Base-by-base conservation (phyloP, 2,888 invertebrate species). In the Mythimna ferrago region DNA sequence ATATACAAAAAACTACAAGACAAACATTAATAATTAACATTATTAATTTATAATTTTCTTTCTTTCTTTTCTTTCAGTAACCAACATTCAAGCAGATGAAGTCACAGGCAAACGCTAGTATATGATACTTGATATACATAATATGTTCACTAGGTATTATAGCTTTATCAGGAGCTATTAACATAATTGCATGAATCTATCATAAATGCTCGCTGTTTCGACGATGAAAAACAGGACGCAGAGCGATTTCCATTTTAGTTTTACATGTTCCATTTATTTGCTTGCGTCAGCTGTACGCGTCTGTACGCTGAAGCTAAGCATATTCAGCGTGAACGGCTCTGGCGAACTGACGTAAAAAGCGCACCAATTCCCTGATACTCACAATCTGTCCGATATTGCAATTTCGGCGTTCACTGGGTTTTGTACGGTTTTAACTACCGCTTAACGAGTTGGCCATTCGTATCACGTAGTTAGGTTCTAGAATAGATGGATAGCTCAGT, bases 361-460 rank as follows among this genome's bases (percentile, higher is more conserved):
- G 81, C 73, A 78, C 70, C 79, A 79, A 80, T 85, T 73, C 61
- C 66, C 71, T 71, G 51, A 71, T 68, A 72, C 77, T 32, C 71
- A 70, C 67, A 84, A 83, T 84, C 76, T 86, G 86, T 78, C 79
- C 83, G 84, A 87, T 89, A 89, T 88, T 89, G 88, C 85, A 86
- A 86, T 87, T 87, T 87, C 74, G 82, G 71, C 62, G 38, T 26
- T 35, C 61, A 44, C 32, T 80, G 71, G 66, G 64, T 72, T 81
- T 87, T 86, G 82, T 83, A 79, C 78, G 75, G 68, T 53, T 76
- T 80, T 83, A 83, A 64, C 66, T 71, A 58, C 57, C 26, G 68
- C 62, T 63, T 73, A 82, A 60, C 26, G 60, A 54, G 14, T 58
- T 32, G 41, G 41, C 26, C 26, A 44, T 63, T 72, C 38, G 9